Evolutionary conservation across 2,113 vertebrate species (phyloP).

Genomic region (Solea solea): DNA sequence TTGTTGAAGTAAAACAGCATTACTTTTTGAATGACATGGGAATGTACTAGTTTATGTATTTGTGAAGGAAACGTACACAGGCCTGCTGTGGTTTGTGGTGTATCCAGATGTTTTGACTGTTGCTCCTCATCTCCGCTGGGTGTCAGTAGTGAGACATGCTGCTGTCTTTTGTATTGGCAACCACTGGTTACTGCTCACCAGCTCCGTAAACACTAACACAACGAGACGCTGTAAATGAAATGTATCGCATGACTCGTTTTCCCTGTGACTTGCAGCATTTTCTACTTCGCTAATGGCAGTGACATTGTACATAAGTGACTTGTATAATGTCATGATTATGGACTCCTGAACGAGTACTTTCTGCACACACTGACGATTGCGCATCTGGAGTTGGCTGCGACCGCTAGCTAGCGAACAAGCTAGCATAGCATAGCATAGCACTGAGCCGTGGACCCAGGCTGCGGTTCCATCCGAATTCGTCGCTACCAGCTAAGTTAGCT

Average conservation of each 20-base stretch:
- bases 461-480: slow-evolving; percentile 4
- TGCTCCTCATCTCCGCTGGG: slow-evolving; percentile 36
- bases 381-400: slow-evolving; percentile 70
- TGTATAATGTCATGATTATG: not conserved
- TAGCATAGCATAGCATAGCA: slow-evolving; percentile 15
- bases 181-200: slow-evolving; percentile 32
- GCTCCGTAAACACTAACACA: slow-evolving; percentile 58
- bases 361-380: slow-evolving; percentile 44
- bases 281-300: too few relatives aligned
- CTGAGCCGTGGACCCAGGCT: not conserved
- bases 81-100: too few relatives aligned
- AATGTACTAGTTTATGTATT: too few relatives aligned
- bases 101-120: slow-evolving; percentile 42
- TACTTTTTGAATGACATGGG: too few relatives aligned
- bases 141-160: slow-evolving; percentile 38
- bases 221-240: slow-evolving; percentile 14
- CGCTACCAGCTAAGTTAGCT: slow-evolving; percentile 35
- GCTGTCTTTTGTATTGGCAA: slow-evolving; percentile 66
- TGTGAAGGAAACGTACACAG: too few relatives aligned
- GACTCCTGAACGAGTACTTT: not conserved
- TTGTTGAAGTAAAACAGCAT: too few relatives aligned
- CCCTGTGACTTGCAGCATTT: not conserved
- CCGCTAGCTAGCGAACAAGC: slow-evolving; percentile 34
- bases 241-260: not conserved
- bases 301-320: too few relatives aligned